phyloP scores from a whole-genome alignment of 1,140 invertebrate genomes.

The Brachionus rubens region DNA sequence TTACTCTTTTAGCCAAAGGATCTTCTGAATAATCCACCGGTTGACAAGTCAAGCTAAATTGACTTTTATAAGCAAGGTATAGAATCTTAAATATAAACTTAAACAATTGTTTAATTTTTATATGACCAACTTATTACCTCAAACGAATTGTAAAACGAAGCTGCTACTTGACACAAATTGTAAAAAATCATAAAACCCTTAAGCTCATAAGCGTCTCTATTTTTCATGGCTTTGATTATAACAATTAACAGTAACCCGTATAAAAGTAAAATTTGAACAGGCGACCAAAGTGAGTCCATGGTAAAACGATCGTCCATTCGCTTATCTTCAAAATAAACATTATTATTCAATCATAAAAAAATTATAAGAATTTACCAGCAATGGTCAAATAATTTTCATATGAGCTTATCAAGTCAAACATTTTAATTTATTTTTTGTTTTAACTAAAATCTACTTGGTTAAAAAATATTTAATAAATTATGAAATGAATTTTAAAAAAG shows the following conservation, averaged over 20 bases:
- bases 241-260: not conserved
- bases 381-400: not conserved
- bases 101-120: not conserved
- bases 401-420: no score
- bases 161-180: conserved; percentile 26
- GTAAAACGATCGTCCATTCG: not conserved
- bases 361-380: not conserved
- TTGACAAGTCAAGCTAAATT: conserved; percentile 24
- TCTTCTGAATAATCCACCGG: conserved; percentile 40
- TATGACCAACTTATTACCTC: not conserved
- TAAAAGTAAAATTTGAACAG: not conserved
- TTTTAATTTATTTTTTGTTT: no score
- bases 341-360: not conserved
- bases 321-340: not conserved
- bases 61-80: not conserved
- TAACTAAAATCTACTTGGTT: no score
- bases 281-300: conserved; percentile 7
- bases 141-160: conserved; percentile 11
- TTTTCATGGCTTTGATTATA: not conserved
- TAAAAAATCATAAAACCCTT: conserved; percentile 25
- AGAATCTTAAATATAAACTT: conserved; percentile 20
- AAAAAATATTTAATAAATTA: no score
- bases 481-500: no score
- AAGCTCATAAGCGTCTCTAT: conserved; percentile 27
- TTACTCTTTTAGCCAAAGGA: not conserved